A percentile compares a stretch with the other conserved stretches of the same genome.
Conservation (phyloP, 2,888 invertebrate genomes). For the Cephus sareptanus region DNA sequence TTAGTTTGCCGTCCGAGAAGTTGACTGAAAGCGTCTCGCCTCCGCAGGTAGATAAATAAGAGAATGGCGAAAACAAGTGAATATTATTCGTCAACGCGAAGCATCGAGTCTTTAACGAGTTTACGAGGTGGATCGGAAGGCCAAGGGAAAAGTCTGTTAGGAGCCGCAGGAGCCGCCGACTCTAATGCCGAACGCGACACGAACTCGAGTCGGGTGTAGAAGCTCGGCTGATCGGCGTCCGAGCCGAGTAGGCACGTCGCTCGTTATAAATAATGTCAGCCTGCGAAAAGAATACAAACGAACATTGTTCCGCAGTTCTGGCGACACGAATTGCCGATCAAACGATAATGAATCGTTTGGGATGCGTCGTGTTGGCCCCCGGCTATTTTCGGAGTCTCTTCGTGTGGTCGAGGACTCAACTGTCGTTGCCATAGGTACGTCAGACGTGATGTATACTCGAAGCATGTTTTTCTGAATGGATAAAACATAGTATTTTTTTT, state of each 20-base stretch:
- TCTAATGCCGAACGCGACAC: not conserved
- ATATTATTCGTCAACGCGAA: not conserved
- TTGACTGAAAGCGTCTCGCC: not conserved
- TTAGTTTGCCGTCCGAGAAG: not conserved
- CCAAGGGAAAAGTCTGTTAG: not conserved
- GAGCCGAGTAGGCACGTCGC: constrained; percentile 7
- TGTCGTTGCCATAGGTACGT: not conserved
- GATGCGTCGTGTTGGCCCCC: constrained; percentile 12
- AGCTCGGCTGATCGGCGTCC: not conserved
- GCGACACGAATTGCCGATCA: constrained; percentile 2
- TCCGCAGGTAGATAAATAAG: not conserved
- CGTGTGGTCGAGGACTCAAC: not conserved
- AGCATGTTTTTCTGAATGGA: not conserved
- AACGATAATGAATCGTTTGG: constrained; percentile 10
- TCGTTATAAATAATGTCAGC: constrained; percentile 18
- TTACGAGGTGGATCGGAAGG: not conserved
- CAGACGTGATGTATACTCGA: not conserved
- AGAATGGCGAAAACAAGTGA: not conserved
- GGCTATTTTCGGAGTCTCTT: not conserved
- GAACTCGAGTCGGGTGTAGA: not conserved
- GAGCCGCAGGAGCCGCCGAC: not conserved
- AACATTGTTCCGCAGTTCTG: constrained; percentile 14
- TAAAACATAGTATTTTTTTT: not conserved
- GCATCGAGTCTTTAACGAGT: not conserved
- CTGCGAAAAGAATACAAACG: constrained; percentile 8